Conservation (phyloP, 2,888 invertebrate genomes). For the Drosophila mimetica region DNA sequence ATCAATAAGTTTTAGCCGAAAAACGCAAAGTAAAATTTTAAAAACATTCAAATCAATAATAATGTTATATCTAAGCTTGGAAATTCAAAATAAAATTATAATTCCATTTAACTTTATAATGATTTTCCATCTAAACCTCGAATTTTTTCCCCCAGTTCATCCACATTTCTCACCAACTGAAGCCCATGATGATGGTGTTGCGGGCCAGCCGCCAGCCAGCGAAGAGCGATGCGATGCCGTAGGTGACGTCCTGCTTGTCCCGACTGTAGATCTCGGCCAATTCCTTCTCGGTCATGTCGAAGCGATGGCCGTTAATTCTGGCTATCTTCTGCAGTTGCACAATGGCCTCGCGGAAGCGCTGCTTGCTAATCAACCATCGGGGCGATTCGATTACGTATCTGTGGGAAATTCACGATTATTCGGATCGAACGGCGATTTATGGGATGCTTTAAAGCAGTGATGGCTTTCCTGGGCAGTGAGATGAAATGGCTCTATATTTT, state of each 20-base stretch:
- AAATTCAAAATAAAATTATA: no score
- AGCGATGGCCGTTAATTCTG: constrained; percentile 85
- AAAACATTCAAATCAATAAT: no score
- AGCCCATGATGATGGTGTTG: constrained; percentile 86
- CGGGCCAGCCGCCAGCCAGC: constrained; percentile 86
- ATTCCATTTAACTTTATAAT: no score
- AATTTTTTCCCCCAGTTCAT: constrained; percentile 3
- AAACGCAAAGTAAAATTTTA: no score
- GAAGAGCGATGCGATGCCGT: constrained; percentile 86
- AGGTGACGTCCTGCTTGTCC: constrained; percentile 83
- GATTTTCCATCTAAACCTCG: no score
- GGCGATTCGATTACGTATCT: constrained; percentile 88
- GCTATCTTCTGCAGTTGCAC: constrained; percentile 86
- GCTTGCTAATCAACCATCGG: constrained; percentile 87
- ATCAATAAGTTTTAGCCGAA: no score
- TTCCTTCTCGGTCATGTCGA: constrained; percentile 84
- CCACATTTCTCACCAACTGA: constrained; percentile 85
- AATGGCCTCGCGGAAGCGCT: constrained; percentile 85
- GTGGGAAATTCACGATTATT: constrained; percentile 25
- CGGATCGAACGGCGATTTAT: constrained; percentile 4
- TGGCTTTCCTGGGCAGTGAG: background rate
- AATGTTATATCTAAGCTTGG: no score
- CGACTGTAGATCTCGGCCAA: constrained; percentile 83
- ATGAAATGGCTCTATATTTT: background rate
- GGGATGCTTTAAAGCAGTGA: background rate